Evolutionary conservation across 2,797 vertebrate species (phyloP), one percentile per base, ranked within the genome.

Genomic region (Serranus cabrilla): DNA sequence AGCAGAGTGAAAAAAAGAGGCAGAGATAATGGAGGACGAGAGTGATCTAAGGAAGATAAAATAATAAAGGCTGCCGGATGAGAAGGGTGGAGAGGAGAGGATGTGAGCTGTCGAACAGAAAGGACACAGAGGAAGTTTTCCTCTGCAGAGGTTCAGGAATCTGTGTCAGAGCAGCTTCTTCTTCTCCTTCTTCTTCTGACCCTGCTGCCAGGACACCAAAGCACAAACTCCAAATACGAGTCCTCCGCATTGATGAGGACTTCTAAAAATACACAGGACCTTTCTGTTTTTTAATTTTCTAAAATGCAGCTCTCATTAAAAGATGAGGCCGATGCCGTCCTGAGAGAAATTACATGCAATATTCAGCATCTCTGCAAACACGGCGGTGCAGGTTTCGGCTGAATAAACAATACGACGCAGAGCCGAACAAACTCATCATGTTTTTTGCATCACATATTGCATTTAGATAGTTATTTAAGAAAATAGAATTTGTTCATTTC

Each of bases 91-190:
- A 70, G 60, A 81, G 55, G 40, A 81, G 78, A 83, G 67, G 80
- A 87, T 67, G 70, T 68, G 49, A 80, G 68, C 55, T 57, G 27
- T 43, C 27, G 71, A 82, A 78, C 40, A 86, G 62, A 80, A 84
- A 80, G 65, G 66, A 64, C 47, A 23, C 27, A 63, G 20, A 34
- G 34, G 72, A 83, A 84, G 87, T 90, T 89, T 78, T 52, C 58
- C 74, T 89, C 84, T 89, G 86, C 88, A 91, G 87, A 88, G 83
- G 72, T 84, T 86, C 49, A 62, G 73, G 66, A 84, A 92, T 89
- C 71, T 88, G 77, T 90, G 89, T 89, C 88, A 89, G 73, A 85
- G 71, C 81, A 65, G 45, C 57, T 82, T 87, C 54, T 57, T 74
- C 76, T 75, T 70, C 58, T n/a, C n/a, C n/a, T n/a, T n/a, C n/a